Conservation (phyloP, 1,140 invertebrate genomes). For the Ephestia elutella region DNA sequence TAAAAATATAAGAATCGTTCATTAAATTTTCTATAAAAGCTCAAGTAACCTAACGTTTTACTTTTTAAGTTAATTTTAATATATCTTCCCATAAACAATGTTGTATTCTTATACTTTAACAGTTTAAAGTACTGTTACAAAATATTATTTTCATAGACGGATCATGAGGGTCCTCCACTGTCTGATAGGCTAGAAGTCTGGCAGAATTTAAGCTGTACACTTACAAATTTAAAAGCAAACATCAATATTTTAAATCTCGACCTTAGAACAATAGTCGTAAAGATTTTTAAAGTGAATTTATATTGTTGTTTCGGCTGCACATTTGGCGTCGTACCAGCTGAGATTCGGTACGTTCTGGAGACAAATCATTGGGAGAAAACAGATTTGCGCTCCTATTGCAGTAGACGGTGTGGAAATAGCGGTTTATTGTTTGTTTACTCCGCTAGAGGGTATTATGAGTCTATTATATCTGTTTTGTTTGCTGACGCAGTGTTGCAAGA, state of each 20-base stretch:
- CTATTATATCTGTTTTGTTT: neutral
- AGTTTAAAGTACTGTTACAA: slow-evolving; percentile 26
- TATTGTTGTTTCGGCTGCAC: slow-evolving; percentile 38
- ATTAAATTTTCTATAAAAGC: no score
- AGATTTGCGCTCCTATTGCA: slow-evolving; percentile 61
- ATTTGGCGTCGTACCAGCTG: slow-evolving; percentile 63
- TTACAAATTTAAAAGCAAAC: slow-evolving; percentile 27
- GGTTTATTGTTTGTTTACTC: slow-evolving; percentile 45
- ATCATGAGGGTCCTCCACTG: slow-evolving; percentile 48
- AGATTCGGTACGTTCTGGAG: slow-evolving; percentile 59
- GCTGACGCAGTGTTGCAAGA: neutral
- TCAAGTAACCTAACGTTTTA: no score
- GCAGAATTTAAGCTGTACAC: slow-evolving; percentile 55
- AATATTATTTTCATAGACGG: slow-evolving; percentile 62
- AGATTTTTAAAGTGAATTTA: slow-evolving; percentile 12
- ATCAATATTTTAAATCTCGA: slow-evolving; percentile 15
- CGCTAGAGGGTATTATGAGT: neutral
- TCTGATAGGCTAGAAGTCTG: slow-evolving; percentile 44
- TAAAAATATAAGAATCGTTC: no score
- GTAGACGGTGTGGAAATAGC: slow-evolving; percentile 39
- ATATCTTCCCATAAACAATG: no score
- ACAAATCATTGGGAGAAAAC: slow-evolving; percentile 70
- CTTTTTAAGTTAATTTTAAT: no score
- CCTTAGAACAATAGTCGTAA: slow-evolving; percentile 22
- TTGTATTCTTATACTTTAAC: no score